Evolutionary conservation across 2,888 invertebrate species (phyloP), one percentile per base, ranked within the genome.

Genomic region (Drosophila longiperda): DNA sequence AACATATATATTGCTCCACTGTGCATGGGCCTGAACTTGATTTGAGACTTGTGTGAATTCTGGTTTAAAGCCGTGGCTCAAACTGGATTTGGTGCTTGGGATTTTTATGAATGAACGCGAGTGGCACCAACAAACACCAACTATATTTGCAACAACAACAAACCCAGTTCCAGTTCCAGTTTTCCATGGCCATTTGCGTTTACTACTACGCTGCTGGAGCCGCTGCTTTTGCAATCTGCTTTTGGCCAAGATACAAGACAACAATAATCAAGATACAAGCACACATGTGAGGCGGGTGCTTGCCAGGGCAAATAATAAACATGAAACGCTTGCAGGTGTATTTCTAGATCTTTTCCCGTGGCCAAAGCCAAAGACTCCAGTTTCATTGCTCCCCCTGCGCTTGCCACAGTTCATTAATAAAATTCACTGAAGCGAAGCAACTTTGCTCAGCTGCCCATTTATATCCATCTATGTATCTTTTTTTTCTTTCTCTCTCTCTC

Each of bases 41-140:
- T 81, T 74, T 52, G 70, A 75, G 63, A 66, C 67, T 68, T 79
- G 81, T 85, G 82, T 89, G 89, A 87, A 85, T 84, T 85, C 84
- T 85, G 80, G 89, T 87, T 85, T 87, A 65, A 77, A 75, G 68
- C 63, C 80, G 66, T 73, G 87, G 74, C 87, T 75, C 70, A 84
- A 89, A 89, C 89, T 90, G 90, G 90, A 89, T 89, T 89, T 89
- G 73, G 85, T 76, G 83, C 88, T 86, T 83, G 86, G 75, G 91
- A 90, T 87, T 89, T 89, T 89, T 90, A 90, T 89, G 89, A 89
- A 89, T 89, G 89, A 90, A 89, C 76, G 73, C 74, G 80, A 87
- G 70, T 77, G 78, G 70, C 73, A 82, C 60, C 66, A 74, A 64
- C 80, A 75, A 53, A 53, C 63, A 71, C 42, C 66, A 61, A 52